phyloP scores from a whole-genome alignment of 2,113 vertebrate species.

The Probosciger aterrimus region DNA sequence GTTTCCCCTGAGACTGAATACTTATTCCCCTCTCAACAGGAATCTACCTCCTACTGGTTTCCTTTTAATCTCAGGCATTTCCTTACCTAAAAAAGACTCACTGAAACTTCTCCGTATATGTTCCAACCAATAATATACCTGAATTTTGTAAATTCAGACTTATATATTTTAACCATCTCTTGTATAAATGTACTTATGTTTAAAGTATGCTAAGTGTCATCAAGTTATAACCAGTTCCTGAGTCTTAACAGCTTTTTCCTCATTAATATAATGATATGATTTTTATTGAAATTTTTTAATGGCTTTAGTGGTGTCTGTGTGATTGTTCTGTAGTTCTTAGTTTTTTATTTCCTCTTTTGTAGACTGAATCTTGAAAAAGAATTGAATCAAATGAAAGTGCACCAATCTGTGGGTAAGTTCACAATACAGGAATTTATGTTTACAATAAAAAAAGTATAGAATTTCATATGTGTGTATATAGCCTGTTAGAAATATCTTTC shows the following conservation, averaged over 20 bases:
- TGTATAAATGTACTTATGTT: background rate
- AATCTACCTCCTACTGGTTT: background rate
- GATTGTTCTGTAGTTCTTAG: background rate
- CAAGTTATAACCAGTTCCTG: background rate
- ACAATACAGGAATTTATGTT: slow-evolving; percentile 75
- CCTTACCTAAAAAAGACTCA: background rate
- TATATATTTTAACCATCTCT: background rate
- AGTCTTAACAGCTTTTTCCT: background rate
- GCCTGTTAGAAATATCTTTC: background rate
- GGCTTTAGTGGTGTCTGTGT: background rate
- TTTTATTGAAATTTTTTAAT: background rate
- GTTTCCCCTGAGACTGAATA: background rate
- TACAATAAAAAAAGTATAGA: slow-evolving; percentile 72
- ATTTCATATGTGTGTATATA: background rate
- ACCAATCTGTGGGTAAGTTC: slow-evolving; percentile 75
- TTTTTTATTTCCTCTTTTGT: slow-evolving; percentile 25
- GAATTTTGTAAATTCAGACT: background rate
- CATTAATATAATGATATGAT: background rate
- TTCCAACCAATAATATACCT: background rate
- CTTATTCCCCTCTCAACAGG: background rate
- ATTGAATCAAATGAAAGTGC: slow-evolving; percentile 80
- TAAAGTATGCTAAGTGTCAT: background rate
- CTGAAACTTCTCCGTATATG: background rate
- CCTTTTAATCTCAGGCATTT: background rate
- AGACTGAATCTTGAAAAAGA: slow-evolving; percentile 85